phyloP scores from a whole-genome alignment of 2,797 vertebrate genomes.

The Eutrigla gurnardus region DNA sequence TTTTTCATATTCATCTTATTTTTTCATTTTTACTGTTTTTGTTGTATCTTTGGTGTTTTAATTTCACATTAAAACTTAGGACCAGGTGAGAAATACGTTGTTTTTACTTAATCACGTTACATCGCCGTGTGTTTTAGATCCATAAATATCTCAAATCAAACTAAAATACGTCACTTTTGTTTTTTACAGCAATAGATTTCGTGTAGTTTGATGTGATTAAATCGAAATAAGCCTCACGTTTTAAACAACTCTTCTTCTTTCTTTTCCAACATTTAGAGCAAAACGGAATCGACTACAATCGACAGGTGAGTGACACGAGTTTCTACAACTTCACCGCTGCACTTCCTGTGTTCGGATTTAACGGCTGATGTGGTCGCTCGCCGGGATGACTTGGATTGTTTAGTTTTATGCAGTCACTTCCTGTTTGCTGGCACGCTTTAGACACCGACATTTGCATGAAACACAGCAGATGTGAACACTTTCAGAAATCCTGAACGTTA shows the following conservation, averaged over 20 bases:
- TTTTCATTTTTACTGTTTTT: background rate
- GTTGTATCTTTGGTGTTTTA: background rate
- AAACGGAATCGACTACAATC: conserved; percentile 91
- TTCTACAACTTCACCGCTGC: too few species aligned
- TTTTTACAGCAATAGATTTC: background rate
- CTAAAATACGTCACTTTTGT: background rate
- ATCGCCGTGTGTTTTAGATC: background rate
- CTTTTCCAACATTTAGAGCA: conserved; percentile 85
- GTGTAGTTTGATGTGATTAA: background rate
- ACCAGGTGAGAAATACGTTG: background rate
- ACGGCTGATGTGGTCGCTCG: background rate
- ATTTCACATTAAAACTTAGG: background rate
- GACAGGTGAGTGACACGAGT: conserved; percentile 88
- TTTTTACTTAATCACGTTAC: background rate
- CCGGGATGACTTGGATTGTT: background rate
- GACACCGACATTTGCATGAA: background rate
- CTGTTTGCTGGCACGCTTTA: background rate
- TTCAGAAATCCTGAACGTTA: too few species aligned
- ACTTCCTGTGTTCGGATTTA: background rate
- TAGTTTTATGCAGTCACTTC: background rate
- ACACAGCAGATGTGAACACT: background rate
- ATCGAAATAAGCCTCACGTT: too few species aligned
- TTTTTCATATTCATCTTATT: too few species aligned
- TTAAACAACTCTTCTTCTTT: conserved; percentile 48
- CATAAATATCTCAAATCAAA: background rate